Conservation (phyloP, 1,140 invertebrate species). For the Rhagoletis pomonella region DNA sequence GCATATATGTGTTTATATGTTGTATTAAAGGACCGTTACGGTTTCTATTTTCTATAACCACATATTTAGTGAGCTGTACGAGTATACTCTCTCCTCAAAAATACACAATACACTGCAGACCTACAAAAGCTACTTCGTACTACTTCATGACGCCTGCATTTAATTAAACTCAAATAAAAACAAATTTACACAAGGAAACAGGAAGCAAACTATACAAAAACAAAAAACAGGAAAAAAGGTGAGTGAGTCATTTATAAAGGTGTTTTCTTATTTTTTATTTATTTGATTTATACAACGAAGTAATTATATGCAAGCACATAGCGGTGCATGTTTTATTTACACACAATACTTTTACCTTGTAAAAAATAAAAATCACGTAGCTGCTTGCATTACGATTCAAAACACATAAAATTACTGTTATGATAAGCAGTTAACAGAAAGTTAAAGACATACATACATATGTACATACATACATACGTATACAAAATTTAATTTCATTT, state of each 20-base stretch:
- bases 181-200: neutral
- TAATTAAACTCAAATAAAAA: neutral
- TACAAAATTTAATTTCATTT: neutral
- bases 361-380: too few relatives aligned
- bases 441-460: neutral
- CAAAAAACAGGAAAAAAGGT: slow-evolving; percentile 29
- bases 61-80: neutral
- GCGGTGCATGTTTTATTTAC: neutral
- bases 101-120: neutral
- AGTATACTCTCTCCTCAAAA: neutral
- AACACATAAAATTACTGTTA: slow-evolving; percentile 12
- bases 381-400: neutral
- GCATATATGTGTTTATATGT: neutral
- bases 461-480: too few relatives aligned
- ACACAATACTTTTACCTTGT: neutral
- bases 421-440: neutral
- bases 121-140: neutral
- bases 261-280: neutral
- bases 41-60: neutral
- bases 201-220: neutral
- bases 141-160: slow-evolving; percentile 26
- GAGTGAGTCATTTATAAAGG: slow-evolving; percentile 10
- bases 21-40: neutral
- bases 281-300: neutral
- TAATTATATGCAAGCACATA: neutral